phyloP scores from a whole-genome alignment of 2,797 vertebrate species.

The Pseudochirops corinnae region DNA sequence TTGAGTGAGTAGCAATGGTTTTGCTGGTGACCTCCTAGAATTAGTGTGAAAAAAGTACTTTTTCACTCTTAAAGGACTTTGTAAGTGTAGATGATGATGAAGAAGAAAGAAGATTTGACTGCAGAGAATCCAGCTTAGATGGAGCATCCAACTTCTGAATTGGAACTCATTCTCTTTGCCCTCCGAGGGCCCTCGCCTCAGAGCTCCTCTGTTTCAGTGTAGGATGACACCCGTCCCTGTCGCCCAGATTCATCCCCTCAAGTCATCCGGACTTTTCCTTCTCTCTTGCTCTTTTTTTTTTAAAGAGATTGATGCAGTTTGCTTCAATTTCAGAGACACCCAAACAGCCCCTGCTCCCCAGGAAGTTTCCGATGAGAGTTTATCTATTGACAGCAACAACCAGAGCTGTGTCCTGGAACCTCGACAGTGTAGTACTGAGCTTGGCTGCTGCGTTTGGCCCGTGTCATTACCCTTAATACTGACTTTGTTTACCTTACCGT shows the following conservation, averaged over 20 bases:
- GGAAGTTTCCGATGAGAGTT: not conserved
- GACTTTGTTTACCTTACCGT: not conserved
- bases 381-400: not conserved
- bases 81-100: too few relatives aligned
- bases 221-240: not conserved
- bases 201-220: not conserved
- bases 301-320: not conserved
- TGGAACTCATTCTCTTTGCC: not conserved
- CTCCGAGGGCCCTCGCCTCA: fast-evolving
- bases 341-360: not conserved
- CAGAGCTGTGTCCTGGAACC: not conserved
- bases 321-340: not conserved
- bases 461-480: not conserved
- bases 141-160: not conserved
- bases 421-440: not conserved
- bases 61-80: not conserved
- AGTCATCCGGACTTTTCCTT: not conserved
- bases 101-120: not conserved
- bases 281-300: not conserved
- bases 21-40: too few relatives aligned
- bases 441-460: not conserved
- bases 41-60: not conserved
- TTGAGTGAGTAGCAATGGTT: not conserved
- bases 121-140: not conserved
- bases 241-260: not conserved